These are phyloP conservation scores for Exephanes ischioxanthus DNA, from an alignment of 2,888 invertebrate genomes.

Conservation along the genomic window DNA sequence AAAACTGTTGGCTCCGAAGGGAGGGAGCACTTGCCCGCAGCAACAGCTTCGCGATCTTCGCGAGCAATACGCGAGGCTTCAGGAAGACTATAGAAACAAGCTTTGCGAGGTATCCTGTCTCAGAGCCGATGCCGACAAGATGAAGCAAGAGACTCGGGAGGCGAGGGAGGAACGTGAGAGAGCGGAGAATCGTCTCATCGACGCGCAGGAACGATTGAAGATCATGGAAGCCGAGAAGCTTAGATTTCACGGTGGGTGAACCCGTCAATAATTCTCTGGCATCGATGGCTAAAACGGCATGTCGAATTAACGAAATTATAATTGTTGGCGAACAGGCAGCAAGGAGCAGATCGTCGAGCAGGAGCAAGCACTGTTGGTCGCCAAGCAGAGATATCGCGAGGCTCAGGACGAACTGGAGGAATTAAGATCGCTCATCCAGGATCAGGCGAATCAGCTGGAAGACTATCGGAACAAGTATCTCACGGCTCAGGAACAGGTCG, in stretches of 20 bases:
- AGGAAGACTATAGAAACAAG: constrained; percentile 90
- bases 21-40: constrained; percentile 82
- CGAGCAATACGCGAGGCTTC: constrained; percentile 88
- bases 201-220: constrained; percentile 86
- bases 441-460: constrained; percentile 89
- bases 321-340: constrained; percentile 81
- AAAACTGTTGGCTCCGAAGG: constrained; percentile 66
- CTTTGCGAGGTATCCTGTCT: constrained; percentile 88
- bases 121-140: constrained; percentile 86
- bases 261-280: not conserved
- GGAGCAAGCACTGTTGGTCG: constrained; percentile 86
- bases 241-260: constrained; percentile 77
- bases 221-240: constrained; percentile 83
- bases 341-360: constrained; percentile 89
- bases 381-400: constrained; percentile 86
- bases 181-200: constrained; percentile 87
- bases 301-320: not conserved
- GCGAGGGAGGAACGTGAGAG: constrained; percentile 86
- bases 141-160: constrained; percentile 84
- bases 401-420: constrained; percentile 88
- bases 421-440: constrained; percentile 87
- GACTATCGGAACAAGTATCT: constrained; percentile 89
- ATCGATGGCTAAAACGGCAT: not conserved
- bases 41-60: constrained; percentile 87
- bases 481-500: constrained; percentile 89